These are phyloP conservation scores for Cryptocheilus praepositus DNA, from an alignment of 2,888 invertebrate genomes.

Conservation along the genomic window DNA sequence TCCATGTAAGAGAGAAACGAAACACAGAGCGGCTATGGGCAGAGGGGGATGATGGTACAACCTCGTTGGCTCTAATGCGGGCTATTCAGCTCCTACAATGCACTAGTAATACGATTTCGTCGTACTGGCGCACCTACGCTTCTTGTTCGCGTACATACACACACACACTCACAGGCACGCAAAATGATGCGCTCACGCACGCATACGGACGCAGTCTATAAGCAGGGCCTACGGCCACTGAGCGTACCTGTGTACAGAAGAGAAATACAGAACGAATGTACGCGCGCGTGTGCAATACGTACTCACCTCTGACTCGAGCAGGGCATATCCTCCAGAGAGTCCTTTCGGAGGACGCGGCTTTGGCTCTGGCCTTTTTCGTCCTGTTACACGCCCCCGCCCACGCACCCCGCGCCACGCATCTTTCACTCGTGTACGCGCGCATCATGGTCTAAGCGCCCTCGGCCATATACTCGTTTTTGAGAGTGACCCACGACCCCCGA, in stretches of 20 bases:
- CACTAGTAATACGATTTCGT: constrained; percentile 72
- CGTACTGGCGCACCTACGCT: constrained; percentile 41
- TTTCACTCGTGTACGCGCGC: constrained; percentile 2
- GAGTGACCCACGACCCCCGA: too few species aligned
- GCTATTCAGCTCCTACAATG: constrained; percentile 73
- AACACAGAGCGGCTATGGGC: constrained; percentile 17
- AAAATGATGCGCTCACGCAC: not conserved
- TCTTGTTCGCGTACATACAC: not conserved
- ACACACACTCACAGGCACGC: not conserved
- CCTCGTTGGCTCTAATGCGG: constrained; percentile 71
- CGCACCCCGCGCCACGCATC: not conserved
- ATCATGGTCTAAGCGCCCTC: not conserved
- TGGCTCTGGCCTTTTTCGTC: not conserved
- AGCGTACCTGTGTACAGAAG: too few species aligned
- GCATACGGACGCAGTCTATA: not conserved
- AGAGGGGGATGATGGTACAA: constrained; percentile 56
- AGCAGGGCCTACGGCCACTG: too few species aligned
- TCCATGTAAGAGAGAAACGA: too few species aligned
- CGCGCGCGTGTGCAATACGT: constrained; percentile 28
- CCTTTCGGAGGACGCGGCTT: constrained; percentile 14
- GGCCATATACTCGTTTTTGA: too few species aligned
- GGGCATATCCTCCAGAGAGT: constrained; percentile 35
- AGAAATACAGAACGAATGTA: constrained; percentile 4
- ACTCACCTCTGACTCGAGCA: constrained; percentile 41
- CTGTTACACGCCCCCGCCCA: not conserved